Conservation (phyloP, 2,797 vertebrate species). For the Parauchenoglanis ngamensis region DNA sequence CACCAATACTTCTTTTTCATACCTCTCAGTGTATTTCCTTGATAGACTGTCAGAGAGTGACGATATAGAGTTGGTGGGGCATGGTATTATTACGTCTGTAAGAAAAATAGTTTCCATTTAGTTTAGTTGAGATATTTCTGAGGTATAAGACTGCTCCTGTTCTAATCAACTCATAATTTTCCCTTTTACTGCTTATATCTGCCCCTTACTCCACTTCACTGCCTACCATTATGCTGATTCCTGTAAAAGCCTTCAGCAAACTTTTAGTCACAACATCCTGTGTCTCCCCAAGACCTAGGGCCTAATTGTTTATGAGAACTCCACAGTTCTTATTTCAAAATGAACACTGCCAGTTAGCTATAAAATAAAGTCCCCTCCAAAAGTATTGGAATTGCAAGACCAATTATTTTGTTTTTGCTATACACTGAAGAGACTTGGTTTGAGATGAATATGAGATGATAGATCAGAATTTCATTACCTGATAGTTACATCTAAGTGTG, state of each 20-base stretch:
- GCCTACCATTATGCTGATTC: slow-evolving; percentile 8
- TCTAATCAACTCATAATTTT: slow-evolving; percentile 29
- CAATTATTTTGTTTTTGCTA: not conserved
- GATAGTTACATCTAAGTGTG: not conserved
- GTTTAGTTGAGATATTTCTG: slow-evolving; percentile 12
- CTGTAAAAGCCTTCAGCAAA: slow-evolving; percentile 32
- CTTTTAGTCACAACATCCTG: slow-evolving; percentile 39
- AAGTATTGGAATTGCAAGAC: not conserved
- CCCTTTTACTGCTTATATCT: slow-evolving; percentile 14
- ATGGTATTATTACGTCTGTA: slow-evolving; percentile 13
- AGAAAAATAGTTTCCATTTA: slow-evolving; percentile 37
- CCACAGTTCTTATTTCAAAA: slow-evolving; percentile 11
- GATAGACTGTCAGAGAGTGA: slow-evolving; percentile 46
- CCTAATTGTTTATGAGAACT: slow-evolving; percentile 38
- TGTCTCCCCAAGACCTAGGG: slow-evolving; percentile 19
- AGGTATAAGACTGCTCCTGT: slow-evolving; percentile 22
- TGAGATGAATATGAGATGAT: not conserved
- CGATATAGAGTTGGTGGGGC: slow-evolving; percentile 15
- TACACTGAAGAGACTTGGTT: not conserved
- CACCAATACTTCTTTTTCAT: slow-evolving; percentile 16
- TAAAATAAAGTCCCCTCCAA: not conserved
- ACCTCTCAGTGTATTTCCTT: slow-evolving; percentile 6
- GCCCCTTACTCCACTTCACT: not conserved
- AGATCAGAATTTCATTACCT: not conserved
- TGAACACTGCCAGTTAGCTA: slow-evolving; percentile 14